A percentile compares a stretch with the other conserved stretches of the same genome.
Conservation (phyloP, 2,113 vertebrate genomes). For the Eudyptes chrysolophus region DNA sequence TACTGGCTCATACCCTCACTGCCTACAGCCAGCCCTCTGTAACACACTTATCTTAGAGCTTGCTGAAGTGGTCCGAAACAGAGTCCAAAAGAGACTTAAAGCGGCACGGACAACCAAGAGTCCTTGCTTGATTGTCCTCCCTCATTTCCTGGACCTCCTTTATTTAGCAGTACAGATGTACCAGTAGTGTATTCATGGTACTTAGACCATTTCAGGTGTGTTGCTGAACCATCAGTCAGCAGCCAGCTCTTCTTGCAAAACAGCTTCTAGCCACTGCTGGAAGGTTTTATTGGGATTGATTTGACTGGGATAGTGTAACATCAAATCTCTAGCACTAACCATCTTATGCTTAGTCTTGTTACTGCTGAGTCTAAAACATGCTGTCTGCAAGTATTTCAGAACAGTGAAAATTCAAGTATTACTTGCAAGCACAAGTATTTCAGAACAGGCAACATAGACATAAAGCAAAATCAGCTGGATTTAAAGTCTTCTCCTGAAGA, state of each 20-base stretch:
- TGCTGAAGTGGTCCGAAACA: neutral
- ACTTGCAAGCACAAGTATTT: neutral
- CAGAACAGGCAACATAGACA: neutral
- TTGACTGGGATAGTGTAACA: neutral
- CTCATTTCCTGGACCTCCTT: neutral
- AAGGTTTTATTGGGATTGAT: neutral
- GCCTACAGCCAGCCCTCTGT: neutral
- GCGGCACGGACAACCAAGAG: neutral
- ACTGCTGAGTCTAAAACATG: neutral
- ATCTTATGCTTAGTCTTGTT: neutral
- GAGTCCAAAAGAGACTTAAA: neutral
- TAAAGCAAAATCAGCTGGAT: neutral
- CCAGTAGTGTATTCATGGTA: accelerated
- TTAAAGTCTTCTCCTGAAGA: neutral
- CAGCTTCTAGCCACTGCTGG: neutral
- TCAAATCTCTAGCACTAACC: neutral
- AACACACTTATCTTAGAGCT: neutral
- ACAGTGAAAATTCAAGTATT: neutral
- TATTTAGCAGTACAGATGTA: neutral
- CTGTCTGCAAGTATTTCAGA: neutral
- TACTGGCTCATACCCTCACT: neutral
- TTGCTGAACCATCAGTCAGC: neutral
- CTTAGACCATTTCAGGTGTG: neutral
- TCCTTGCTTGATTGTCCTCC: neutral
- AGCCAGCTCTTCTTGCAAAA: neutral